Evolutionary conservation across 1,140 invertebrate species (phyloP).

Genomic region (Lanistes nyassanus): DNA sequence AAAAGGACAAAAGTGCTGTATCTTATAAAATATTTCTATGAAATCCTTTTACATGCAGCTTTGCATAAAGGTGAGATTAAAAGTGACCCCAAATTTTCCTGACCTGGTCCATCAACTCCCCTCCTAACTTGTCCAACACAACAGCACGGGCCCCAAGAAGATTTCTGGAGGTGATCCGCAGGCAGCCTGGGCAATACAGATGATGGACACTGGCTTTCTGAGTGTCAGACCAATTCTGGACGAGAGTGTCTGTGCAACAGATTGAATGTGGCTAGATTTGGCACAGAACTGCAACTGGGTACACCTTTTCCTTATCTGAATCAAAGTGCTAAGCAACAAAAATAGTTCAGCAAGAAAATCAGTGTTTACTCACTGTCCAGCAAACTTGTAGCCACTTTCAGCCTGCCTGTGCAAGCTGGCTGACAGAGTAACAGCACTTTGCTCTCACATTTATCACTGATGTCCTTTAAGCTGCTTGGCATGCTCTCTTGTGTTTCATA

Average conservation of each 20-base stretch:
- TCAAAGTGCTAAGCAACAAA: no score
- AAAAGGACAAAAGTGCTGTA: no score
- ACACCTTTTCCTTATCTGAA: no score
- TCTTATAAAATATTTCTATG: no score
- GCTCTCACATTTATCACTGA: not conserved
- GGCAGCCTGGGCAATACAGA: conserved; percentile 4
- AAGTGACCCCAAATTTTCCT: no score
- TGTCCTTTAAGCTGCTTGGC: conserved; percentile 25
- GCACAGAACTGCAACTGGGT: no score
- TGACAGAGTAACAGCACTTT: conserved; percentile 27
- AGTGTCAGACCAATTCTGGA: not conserved
- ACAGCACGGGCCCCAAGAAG: conserved; percentile 6
- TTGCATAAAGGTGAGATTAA: no score
- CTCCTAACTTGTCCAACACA: no score
- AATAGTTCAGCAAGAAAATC: no score
- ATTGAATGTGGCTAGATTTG: no score
- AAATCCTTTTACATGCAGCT: no score
- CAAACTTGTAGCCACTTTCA: not conserved
- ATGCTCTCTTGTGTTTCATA: conserved; percentile 28
- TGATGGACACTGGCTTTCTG: conserved; percentile 1
- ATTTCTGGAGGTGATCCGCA: not conserved
- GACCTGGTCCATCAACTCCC: no score
- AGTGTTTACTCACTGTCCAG: conserved; percentile 4
- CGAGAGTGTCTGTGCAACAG: not conserved
- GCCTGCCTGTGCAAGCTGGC: not conserved